phyloP scores from a whole-genome alignment of 2,797 vertebrate species.

The Squalus acanthias region DNA sequence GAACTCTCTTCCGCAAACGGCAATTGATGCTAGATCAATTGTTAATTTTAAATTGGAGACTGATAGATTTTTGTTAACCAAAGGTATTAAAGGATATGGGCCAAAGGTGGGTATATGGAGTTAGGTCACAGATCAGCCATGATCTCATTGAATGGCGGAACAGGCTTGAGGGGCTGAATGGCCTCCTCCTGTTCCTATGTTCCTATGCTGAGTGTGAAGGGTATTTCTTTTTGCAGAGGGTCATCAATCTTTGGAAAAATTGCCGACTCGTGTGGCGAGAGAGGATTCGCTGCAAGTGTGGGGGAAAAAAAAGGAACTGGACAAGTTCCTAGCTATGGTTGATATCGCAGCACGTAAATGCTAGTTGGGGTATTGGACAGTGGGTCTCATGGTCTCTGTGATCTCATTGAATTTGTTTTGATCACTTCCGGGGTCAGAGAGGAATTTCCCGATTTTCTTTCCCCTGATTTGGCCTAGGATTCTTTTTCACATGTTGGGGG shows the following conservation, averaged over 20 bases:
- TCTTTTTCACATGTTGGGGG: neutral
- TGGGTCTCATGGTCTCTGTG: neutral
- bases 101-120: too few relatives aligned
- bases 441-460: neutral
- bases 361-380: neutral
- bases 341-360: neutral
- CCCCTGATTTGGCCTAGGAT: neutral
- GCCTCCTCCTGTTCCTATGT: too few relatives aligned
- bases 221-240: too few relatives aligned
- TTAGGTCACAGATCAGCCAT: too few relatives aligned
- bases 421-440: neutral
- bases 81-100: too few relatives aligned
- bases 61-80: too few relatives aligned
- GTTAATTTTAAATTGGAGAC: too few relatives aligned
- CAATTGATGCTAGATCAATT: too few relatives aligned
- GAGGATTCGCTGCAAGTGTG: neutral
- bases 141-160: too few relatives aligned
- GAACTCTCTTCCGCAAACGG: too few relatives aligned
- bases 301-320: neutral
- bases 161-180: too few relatives aligned
- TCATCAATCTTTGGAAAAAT: neutral
- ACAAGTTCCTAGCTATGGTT: neutral
- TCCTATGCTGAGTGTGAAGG: too few relatives aligned
- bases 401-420: neutral
- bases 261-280: neutral